Evolutionary conservation across 1,140 invertebrate genomes (phyloP).

Genomic region (Lerema accius): DNA sequence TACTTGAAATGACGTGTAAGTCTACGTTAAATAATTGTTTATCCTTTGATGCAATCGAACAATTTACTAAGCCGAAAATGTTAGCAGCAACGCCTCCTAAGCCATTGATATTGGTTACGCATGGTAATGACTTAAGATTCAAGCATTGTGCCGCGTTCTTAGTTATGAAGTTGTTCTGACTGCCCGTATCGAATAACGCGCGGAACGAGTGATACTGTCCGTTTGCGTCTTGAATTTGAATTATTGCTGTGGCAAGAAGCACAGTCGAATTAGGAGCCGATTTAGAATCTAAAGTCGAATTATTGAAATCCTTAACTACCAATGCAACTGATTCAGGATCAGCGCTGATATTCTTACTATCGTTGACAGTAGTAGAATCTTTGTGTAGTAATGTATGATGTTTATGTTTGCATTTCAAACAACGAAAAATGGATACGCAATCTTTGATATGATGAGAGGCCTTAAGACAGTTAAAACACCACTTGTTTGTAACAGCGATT

Average conservation of each 20-base stretch:
- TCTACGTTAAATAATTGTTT: not conserved
- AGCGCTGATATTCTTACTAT: too few relatives aligned
- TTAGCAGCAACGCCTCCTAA: not conserved
- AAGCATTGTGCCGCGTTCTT: constrained; percentile 28
- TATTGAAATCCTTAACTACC: too few relatives aligned
- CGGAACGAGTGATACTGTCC: constrained; percentile 33
- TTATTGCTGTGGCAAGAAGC: constrained; percentile 28
- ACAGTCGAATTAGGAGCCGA: constrained; percentile 11
- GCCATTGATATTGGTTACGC: not conserved
- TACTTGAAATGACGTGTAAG: not conserved
- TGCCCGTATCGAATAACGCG: constrained; percentile 42
- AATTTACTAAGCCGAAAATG: not conserved
- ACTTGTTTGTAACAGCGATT: not conserved
- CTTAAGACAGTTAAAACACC: constrained; percentile 30
- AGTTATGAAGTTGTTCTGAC: constrained; percentile 39
- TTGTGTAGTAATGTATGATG: too few relatives aligned
- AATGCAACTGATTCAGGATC: too few relatives aligned
- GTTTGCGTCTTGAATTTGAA: constrained; percentile 31
- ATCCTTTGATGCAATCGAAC: not conserved
- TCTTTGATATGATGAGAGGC: too few relatives aligned
- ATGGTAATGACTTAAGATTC: not conserved
- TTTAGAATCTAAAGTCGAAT: not conserved
- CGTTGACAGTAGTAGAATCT: constrained; percentile 5
- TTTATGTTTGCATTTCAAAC: too few relatives aligned
- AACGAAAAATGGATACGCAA: too few relatives aligned